Evolutionary conservation across 2,888 invertebrate species (phyloP), one percentile per base, ranked within the genome.

Genomic region (Drosophila meridionalis): DNA sequence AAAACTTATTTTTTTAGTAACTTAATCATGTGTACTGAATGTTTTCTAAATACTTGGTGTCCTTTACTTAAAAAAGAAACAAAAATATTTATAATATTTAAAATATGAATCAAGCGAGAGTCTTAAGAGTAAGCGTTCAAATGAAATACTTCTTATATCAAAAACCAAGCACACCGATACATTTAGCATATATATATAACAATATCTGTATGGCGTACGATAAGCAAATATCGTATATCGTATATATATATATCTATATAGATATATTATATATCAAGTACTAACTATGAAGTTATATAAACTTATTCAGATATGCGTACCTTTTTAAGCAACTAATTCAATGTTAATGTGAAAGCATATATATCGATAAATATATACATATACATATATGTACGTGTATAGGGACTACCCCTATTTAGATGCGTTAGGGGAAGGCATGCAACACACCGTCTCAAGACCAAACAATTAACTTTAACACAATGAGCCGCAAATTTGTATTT

Each of bases 91-190:
- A 48, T 30, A 30, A 30, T 30, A 32, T 32, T 20, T 11, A 20
- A 6, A 3, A 4, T 30, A 32, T 34, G 9, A 38, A 58, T n/a
- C 40, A 59, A 56, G 65, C 68, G 68, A 75, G 68, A 73, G 58
- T 78, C 78, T 78, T 70, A 63, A 57, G 30, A n/a, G 45, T 61
- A 65, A 76, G 53, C 60, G 69, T 74, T 79, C 59, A 80, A 69
- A 62, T 60, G 48, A 71, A 80, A 69, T 74, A 82, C 73, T 83
- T 77, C 87, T 83, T 83, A 84, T 83, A 84, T 83, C 80, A 83
- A 85, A 84, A 89, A 82, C 85, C 77, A 87, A 89, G 87, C 87
- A 89, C 89, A 87, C 87, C 87, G 87, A 87, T 87, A 87, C 73
- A 87, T 80, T 84, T 85, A 86, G 86, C 88, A 83, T 83, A 50